Evolutionary conservation across 1,140 invertebrate genomes (phyloP).

Genomic region (Halictus rubicundus): DNA sequence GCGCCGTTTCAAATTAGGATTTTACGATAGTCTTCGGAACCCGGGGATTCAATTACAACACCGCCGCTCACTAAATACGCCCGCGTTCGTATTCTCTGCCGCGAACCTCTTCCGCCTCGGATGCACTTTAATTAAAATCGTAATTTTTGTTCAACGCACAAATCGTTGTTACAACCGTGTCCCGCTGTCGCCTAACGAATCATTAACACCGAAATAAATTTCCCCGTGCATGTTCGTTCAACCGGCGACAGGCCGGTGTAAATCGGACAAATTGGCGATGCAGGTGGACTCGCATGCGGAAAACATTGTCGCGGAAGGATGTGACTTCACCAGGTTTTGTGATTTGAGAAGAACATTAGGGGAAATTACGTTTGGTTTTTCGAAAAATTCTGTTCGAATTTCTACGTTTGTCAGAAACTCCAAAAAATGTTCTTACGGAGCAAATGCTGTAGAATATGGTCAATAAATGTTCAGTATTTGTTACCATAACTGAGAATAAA

Average conservation of each 20-base stretch:
- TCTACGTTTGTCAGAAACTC: too few relatives aligned
- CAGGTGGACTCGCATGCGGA: not conserved
- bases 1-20: conserved; percentile 4
- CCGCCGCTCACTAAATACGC: conserved; percentile 19
- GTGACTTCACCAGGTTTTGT: too few relatives aligned
- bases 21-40: not conserved
- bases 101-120: conserved; percentile 13
- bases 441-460: too few relatives aligned
- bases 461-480: too few relatives aligned
- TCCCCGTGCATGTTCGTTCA: not conserved
- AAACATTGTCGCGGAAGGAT: not conserved
- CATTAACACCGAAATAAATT: conserved; percentile 31
- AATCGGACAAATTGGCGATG: not conserved
- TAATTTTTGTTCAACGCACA: conserved; percentile 37
- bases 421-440: too few relatives aligned
- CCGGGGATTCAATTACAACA: conserved; percentile 23
- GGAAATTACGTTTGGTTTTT: too few relatives aligned
- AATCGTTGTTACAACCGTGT: conserved; percentile 23
- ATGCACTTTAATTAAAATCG: conserved; percentile 47
- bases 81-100: conserved; percentile 20
- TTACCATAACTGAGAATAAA: too few relatives aligned
- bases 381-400: too few relatives aligned
- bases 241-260: not conserved
- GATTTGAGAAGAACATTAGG: too few relatives aligned
- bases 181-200: not conserved